A percentile compares a stretch with the other conserved stretches of the same genome.
Conservation (phyloP, 92 coral and sea anemone genomes). For the Actinostola sp. region DNA sequence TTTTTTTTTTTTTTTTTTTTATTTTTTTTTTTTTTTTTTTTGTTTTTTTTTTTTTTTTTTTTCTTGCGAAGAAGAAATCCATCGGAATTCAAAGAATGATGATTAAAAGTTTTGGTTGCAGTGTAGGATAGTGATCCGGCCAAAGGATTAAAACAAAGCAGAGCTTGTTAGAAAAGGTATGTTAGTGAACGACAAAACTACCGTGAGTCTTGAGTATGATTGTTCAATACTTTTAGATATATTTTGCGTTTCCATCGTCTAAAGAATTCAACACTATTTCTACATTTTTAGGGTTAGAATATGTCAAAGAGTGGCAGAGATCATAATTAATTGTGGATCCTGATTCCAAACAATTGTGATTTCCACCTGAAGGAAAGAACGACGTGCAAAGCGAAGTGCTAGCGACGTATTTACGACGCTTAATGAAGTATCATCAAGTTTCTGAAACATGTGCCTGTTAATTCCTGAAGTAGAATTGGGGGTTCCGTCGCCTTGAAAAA, state of each 20-base stretch:
- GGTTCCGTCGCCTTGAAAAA: background rate
- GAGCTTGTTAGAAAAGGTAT: conserved; percentile 37
- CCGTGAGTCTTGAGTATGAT: background rate
- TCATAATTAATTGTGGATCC: conserved; percentile 13
- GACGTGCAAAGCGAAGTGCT: background rate
- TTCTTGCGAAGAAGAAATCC: conserved; percentile 8
- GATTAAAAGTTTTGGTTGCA: conserved; percentile 37
- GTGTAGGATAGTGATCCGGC: conserved; percentile 30
- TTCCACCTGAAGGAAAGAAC: conserved; percentile 11
- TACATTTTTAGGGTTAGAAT: conserved; percentile 15
- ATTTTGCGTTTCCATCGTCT: too few relatives aligned
- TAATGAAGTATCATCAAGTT: too few relatives aligned
- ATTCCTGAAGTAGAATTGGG: conserved; percentile 18
- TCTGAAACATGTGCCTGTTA: background rate
- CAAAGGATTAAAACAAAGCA: conserved; percentile 25
- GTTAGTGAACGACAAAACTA: background rate
- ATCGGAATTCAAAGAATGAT: conserved; percentile 11
- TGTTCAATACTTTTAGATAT: background rate
- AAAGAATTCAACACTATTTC: background rate
- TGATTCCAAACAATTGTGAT: conserved; percentile 6
- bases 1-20: too few relatives aligned
- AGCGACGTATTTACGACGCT: background rate
- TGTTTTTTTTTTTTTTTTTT: too few relatives aligned
- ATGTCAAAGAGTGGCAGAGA: conserved; percentile 5
- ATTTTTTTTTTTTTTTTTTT: too few relatives aligned